A percentile compares a stretch with the other conserved stretches of the same genome.
Evolutionary conservation across 2,113 vertebrate species (phyloP).

Genomic region (Crotalus viridis): DNA sequence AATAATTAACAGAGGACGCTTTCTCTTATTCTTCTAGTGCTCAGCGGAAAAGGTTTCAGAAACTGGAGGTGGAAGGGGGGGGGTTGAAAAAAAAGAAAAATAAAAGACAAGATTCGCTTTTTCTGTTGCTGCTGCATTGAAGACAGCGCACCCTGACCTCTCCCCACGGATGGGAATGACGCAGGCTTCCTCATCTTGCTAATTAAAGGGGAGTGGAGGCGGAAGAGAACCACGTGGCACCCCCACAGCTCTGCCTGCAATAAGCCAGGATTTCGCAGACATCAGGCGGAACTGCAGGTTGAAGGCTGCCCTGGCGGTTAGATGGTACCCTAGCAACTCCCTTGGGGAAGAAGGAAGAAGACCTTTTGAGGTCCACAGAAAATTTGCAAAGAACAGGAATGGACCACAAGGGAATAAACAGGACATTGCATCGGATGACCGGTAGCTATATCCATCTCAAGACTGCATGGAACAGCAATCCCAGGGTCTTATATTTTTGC

Average conservation of each 20-base stretch:
- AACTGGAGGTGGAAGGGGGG: background rate
- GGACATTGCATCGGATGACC: background rate
- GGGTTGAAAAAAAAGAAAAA: background rate
- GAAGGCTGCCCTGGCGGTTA: background rate
- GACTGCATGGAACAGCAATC: background rate
- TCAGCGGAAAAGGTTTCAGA: conserved; percentile 1
- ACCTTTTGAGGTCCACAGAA: background rate
- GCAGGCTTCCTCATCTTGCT: conserved; percentile 7
- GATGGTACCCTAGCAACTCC: background rate
- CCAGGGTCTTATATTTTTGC: background rate
- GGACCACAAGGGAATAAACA: background rate
- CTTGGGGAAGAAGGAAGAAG: background rate
- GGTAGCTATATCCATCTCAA: background rate
- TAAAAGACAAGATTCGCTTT: background rate
- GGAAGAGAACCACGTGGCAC: background rate
- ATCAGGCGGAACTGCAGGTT: background rate
- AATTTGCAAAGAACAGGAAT: background rate
- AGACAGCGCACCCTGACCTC: background rate
- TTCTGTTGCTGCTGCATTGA: background rate
- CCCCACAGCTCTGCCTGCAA: background rate
- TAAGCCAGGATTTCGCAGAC: background rate
- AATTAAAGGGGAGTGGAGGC: conserved; percentile 32
- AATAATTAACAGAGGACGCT: background rate
- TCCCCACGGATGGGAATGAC: conserved; percentile 6
- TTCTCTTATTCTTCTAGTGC: background rate